Base-by-base conservation (phyloP, 2,113 vertebrate species). In the Sus scrofa region DNA sequence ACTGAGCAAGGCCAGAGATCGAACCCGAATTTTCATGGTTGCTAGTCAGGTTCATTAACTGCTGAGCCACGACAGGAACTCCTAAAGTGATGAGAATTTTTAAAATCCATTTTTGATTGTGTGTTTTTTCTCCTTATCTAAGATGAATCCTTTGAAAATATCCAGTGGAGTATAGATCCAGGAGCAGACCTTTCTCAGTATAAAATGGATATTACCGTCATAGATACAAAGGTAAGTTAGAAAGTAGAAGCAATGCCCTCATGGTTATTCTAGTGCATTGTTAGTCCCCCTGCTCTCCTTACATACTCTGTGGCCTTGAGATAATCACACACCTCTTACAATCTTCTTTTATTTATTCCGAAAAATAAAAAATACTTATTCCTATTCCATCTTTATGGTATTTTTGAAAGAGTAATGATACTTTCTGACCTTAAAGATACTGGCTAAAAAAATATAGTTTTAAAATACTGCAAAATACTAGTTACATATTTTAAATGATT, bases 111-210 rank as follows among this genome's bases (percentile, higher is more conserved):
- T 96, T 97, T 96, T 74, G 94, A 91, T 95, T 93, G 9, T 86
- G 18, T 67, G 22, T 89, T 97, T 97, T 93, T 56, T 94, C 13
- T 22, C 60, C 83, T 97, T 89, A 27, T 92, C 74, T 96, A 98
- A 98, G 98, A 98, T 77, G 94, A 96, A 52, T 77, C 98, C 54
- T 97, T 98, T 95, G 99, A 98, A 98, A 99, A 99, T 79, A 97
- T 99, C 58, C 99, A 98, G 86, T 99, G 99, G 99, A 99, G 99
- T 98, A 32, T 99, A 73, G 99, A 99, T 97, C 99, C 99, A 6
- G 99, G 98, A 58, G 98, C 99, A 89, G 98, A 99, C 60, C 98
- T 99, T 96, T 99, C 99, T 67, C 98, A 99, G 74, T 99, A 99
- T 87, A 98, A 99, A 96, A 99, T 98, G 97, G 98, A 98, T 54